Percentiles rank a stretch among this genome's conserved stretches.
phyloP scores from a whole-genome alignment of 1,140 invertebrate species.

The Drosophila takahashii region DNA sequence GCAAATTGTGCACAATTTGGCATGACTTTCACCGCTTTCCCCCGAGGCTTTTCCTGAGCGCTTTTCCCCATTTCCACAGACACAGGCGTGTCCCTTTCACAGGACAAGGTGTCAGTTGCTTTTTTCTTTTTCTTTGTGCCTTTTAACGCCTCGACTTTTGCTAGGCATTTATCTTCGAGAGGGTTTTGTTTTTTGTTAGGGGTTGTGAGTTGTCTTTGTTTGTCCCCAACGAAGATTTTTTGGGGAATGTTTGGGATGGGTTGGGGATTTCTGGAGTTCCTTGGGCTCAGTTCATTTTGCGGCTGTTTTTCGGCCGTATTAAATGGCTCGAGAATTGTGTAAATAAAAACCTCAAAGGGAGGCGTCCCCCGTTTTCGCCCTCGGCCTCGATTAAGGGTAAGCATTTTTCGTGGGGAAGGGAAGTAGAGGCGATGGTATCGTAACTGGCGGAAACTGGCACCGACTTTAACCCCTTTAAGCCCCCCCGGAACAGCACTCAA shows the following conservation, averaged over 20 bases:
- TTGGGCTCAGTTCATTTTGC: slow-evolving; percentile 70
- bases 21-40: slow-evolving; percentile 23
- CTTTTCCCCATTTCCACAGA: slow-evolving; percentile 11
- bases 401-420: slow-evolving; percentile 2
- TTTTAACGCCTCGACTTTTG: slow-evolving; percentile 49
- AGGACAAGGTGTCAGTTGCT: slow-evolving; percentile 53
- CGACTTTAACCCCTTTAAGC: slow-evolving; percentile 21
- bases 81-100: slow-evolving; percentile 50
- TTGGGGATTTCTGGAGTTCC: slow-evolving; percentile 15
- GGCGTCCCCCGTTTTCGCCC: too few relatives aligned
- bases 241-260: slow-evolving; percentile 21
- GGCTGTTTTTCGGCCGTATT: slow-evolving; percentile 62
- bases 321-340: slow-evolving; percentile 69
- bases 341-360: slow-evolving; percentile 66
- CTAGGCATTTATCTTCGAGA: slow-evolving; percentile 35
- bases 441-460: slow-evolving; percentile 70
- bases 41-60: slow-evolving; percentile 6
- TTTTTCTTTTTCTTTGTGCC: slow-evolving; percentile 25
- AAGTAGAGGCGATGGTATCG: slow-evolving; percentile 11
- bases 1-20: slow-evolving; percentile 68
- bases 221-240: slow-evolving; percentile 31
- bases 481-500: neutral
- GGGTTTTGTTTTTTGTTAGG: neutral
- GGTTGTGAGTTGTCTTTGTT: neutral
- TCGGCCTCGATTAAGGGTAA: slow-evolving; percentile 36